These are phyloP conservation scores for Triplophysa rosa DNA, from an alignment of 2,113 vertebrate species.

Conservation along the genomic window DNA sequence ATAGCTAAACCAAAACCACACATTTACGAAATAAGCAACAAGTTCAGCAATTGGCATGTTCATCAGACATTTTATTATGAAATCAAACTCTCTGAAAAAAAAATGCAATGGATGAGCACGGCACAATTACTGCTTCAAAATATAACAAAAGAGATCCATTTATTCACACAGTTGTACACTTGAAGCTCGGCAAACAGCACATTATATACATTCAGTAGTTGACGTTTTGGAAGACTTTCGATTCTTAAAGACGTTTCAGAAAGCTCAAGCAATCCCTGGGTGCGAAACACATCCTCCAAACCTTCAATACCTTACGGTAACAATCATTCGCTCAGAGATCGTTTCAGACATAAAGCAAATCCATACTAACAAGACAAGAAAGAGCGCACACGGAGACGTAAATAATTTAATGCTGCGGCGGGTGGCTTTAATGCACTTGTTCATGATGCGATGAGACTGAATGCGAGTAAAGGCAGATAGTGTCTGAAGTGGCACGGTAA, in stretches of 20 bases:
- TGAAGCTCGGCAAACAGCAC: slow-evolving; percentile 62
- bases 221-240: slow-evolving; percentile 65
- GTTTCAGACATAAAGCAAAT: slow-evolving; percentile 27
- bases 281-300: slow-evolving; percentile 27
- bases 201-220: slow-evolving; percentile 70
- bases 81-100: slow-evolving; percentile 29
- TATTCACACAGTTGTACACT: slow-evolving; percentile 66
- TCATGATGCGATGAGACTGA: slow-evolving; percentile 27
- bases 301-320: slow-evolving; percentile 31
- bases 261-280: slow-evolving; percentile 45
- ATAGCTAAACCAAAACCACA: background rate
- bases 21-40: background rate
- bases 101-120: slow-evolving; percentile 21
- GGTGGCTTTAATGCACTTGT: slow-evolving; percentile 24
- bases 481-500: slow-evolving; percentile 1
- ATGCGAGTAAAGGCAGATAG: slow-evolving; percentile 45
- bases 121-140: slow-evolving; percentile 18
- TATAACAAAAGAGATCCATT: slow-evolving; percentile 55
- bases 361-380: slow-evolving; percentile 33
- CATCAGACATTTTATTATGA: slow-evolving; percentile 42
- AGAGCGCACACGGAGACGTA: background rate
- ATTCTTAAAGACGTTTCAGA: slow-evolving; percentile 44
- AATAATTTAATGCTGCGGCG: background rate
- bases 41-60: background rate
- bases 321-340: background rate